Conservation (phyloP, 2,888 invertebrate genomes). For the Laothoe populi region DNA sequence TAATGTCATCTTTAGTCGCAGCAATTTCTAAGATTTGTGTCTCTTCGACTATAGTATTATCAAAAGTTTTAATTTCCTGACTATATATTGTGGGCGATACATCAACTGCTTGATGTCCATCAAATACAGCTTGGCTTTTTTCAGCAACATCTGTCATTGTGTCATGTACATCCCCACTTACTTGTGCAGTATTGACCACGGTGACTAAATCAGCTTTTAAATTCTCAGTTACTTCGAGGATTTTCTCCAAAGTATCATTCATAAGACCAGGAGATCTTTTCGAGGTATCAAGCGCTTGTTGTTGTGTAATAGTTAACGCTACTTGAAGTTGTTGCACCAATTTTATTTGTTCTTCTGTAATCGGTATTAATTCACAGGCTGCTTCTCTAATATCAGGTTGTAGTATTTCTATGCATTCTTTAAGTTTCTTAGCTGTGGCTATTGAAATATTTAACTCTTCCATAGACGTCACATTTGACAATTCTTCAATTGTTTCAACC, state of each 20-base stretch:
- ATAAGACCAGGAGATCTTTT: conserved; percentile 33
- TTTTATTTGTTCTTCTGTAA: conserved; percentile 38
- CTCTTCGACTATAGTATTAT: neutral
- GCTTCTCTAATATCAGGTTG: conserved; percentile 27
- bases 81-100: neutral
- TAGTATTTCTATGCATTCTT: conserved; percentile 41
- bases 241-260: conserved; percentile 37
- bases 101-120: neutral
- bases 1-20: neutral
- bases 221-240: conserved; percentile 39
- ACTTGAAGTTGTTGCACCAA: conserved; percentile 43
- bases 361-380: conserved; percentile 26
- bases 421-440: conserved; percentile 51
- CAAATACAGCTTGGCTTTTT: neutral
- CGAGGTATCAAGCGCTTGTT: conserved; percentile 37
- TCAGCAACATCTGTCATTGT: neutral
- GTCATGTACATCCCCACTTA: neutral
- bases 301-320: conserved; percentile 41
- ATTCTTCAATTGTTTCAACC: conserved; percentile 43
- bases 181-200: conserved; percentile 23
- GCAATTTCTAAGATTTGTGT: neutral
- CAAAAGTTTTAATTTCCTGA: neutral
- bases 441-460: conserved; percentile 49
- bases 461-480: conserved; percentile 41
- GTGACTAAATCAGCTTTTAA: conserved; percentile 39